Conservation (phyloP, 2,888 invertebrate genomes). For the Orthosia gothica region DNA sequence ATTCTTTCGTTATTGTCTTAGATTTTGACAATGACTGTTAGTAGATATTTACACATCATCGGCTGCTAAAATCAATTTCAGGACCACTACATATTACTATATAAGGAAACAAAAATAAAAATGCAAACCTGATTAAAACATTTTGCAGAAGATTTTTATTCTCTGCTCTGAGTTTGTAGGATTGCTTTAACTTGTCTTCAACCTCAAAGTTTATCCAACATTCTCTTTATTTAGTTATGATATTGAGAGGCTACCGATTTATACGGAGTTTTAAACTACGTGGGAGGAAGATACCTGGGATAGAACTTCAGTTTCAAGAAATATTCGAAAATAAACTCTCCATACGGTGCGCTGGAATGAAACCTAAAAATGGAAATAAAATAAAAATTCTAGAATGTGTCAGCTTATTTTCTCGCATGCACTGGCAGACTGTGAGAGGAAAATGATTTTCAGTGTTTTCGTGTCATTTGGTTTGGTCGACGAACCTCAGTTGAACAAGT, state of each 20-base stretch:
- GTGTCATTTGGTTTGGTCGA: conserved; percentile 41
- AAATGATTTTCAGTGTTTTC: conserved; percentile 48
- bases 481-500: conserved; percentile 25
- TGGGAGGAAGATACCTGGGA: conserved; percentile 9
- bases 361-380: conserved; percentile 47
- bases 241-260: conserved; percentile 17
- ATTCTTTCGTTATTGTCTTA: too few relatives aligned
- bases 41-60: not conserved
- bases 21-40: not conserved
- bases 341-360: conserved; percentile 17
- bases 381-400: conserved; percentile 49
- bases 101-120: not conserved
- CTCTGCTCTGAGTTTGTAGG: conserved; percentile 7
- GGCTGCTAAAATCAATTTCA: not conserved
- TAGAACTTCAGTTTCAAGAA: conserved; percentile 40
- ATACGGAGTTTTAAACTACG: conserved; percentile 36
- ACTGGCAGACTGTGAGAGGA: conserved; percentile 33
- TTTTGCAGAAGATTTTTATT: not conserved
- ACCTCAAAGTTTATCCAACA: conserved; percentile 29
- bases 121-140: not conserved
- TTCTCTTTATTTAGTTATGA: conserved; percentile 34
- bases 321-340: conserved; percentile 42
- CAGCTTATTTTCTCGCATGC: conserved; percentile 50
- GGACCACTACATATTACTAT: too few relatives aligned
- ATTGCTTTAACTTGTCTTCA: conserved; percentile 19